phyloP scores from a whole-genome alignment of 2,113 vertebrate species.

The Ptilorrhoa leucosticta region DNA sequence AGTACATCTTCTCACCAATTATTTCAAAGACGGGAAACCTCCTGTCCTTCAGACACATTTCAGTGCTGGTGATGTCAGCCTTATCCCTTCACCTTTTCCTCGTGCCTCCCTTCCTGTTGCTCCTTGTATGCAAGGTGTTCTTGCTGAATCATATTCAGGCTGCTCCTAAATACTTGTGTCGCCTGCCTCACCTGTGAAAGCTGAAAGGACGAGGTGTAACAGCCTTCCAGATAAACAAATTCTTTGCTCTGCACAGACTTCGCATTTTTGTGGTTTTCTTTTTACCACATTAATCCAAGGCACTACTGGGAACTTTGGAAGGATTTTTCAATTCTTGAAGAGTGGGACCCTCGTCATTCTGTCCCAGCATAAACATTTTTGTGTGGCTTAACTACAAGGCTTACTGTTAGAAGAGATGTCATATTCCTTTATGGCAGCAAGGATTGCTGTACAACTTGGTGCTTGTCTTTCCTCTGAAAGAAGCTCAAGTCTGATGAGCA shows the following conservation, averaged over 20 bases:
- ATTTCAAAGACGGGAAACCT: accelerated
- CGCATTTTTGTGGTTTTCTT: background rate
- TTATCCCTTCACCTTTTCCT: background rate
- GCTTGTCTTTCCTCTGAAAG: background rate
- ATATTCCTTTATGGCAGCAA: background rate
- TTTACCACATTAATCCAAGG: background rate
- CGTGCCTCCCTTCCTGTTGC: background rate
- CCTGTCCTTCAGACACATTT: background rate
- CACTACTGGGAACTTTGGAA: background rate
- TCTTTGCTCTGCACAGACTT: background rate
- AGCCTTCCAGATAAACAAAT: background rate
- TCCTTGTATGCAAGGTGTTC: background rate
- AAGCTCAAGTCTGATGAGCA: background rate
- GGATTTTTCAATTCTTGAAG: background rate
- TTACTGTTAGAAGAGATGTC: background rate
- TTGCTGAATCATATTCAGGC: background rate
- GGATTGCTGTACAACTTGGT: too few species aligned
- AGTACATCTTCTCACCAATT: background rate
- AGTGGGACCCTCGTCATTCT: accelerated
- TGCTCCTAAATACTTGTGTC: background rate
- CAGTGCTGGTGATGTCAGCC: background rate
- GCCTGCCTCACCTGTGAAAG: accelerated
- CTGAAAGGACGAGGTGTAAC: background rate
- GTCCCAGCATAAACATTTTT: background rate
- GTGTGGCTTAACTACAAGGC: background rate